Conservation (phyloP, 2,113 vertebrate genomes). For the Pseudonaja textilis region DNA sequence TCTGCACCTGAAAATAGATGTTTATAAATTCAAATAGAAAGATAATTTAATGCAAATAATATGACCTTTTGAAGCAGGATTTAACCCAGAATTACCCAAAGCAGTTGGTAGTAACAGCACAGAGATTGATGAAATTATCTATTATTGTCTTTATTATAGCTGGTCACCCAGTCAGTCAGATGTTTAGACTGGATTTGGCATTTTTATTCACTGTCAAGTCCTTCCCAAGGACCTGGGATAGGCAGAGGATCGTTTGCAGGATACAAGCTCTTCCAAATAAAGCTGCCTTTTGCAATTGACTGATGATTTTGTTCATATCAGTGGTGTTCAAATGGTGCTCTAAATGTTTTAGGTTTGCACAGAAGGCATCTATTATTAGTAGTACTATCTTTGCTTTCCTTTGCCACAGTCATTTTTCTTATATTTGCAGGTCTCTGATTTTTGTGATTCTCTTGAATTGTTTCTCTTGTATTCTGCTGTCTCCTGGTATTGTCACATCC, state of each 20-base stretch:
- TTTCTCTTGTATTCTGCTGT: background rate
- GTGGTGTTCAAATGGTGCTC: background rate
- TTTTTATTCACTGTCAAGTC: background rate
- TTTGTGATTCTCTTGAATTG: background rate
- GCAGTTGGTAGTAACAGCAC: background rate
- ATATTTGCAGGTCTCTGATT: background rate
- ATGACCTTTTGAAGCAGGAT: background rate
- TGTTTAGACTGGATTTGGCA: background rate
- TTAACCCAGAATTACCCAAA: background rate
- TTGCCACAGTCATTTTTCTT: background rate
- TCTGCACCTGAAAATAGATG: background rate
- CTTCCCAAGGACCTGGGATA: background rate
- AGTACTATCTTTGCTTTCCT: background rate
- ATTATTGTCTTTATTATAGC: background rate
- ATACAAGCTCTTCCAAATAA: background rate
- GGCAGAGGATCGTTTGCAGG: background rate
- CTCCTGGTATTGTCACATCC: background rate
- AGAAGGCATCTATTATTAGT: background rate
- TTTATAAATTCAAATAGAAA: background rate
- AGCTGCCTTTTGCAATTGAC: background rate
- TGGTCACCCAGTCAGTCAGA: background rate
- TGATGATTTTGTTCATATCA: background rate
- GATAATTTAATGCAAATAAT: background rate
- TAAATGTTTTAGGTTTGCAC: background rate
- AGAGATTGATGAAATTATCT: background rate